These are phyloP conservation scores for Tetragnatha versicolor DNA, from an alignment of 1,140 invertebrate species.

Conservation along the genomic window DNA sequence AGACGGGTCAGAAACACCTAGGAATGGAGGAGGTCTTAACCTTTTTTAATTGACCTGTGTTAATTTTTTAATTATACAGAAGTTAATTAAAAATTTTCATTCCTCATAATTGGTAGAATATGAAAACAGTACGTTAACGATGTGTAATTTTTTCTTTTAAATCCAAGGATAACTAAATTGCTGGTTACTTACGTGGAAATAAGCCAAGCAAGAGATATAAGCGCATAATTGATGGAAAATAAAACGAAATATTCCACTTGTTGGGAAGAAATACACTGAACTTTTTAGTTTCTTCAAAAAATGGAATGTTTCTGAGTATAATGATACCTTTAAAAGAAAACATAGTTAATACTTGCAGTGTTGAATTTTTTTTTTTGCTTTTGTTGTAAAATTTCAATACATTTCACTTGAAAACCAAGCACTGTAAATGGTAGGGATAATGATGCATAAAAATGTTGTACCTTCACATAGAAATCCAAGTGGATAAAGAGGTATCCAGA, in stretches of 20 bases:
- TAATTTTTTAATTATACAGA: too few relatives aligned
- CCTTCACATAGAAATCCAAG: slow-evolving; percentile 88
- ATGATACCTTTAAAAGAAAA: slow-evolving; percentile 66
- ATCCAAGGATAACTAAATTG: too few relatives aligned
- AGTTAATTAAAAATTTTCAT: too few relatives aligned
- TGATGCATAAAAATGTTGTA: slow-evolving; percentile 18
- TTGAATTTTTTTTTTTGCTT: background rate
- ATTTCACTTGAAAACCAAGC: too few relatives aligned
- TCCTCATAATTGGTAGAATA: too few relatives aligned
- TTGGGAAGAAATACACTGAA: slow-evolving; percentile 84
- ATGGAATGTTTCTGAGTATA: slow-evolving; percentile 75
- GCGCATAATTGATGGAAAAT: slow-evolving; percentile 80
- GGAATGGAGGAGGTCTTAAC: too few relatives aligned
- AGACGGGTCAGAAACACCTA: too few relatives aligned
- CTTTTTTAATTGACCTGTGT: too few relatives aligned
- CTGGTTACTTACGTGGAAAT: slow-evolving; percentile 69
- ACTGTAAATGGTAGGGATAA: background rate
- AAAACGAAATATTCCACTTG: slow-evolving; percentile 83
- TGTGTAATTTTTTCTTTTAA: too few relatives aligned
- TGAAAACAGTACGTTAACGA: too few relatives aligned
- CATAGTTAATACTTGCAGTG: slow-evolving; percentile 22
- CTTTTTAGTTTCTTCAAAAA: slow-evolving; percentile 83
- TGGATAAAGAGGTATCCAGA: slow-evolving; percentile 93
- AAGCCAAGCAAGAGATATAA: slow-evolving; percentile 79
- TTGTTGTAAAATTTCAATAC: too few relatives aligned